Conservation (phyloP, 2,797 vertebrate species). For the Gadopsis marmoratus region DNA sequence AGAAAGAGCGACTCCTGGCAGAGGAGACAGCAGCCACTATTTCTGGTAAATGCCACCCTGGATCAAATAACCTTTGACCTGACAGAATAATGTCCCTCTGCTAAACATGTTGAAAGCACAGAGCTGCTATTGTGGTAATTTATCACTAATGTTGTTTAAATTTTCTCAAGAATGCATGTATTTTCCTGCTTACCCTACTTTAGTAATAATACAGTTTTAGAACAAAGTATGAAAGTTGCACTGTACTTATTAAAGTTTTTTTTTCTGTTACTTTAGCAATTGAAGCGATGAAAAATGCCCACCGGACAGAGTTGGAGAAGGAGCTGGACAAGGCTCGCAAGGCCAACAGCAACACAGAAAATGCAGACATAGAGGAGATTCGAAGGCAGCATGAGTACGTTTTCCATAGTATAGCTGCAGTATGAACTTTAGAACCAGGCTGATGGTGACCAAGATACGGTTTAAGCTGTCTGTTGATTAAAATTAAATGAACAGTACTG, state of each 20-base stretch:
- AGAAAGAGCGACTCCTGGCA: slow-evolving; percentile 86
- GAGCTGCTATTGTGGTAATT: not conserved
- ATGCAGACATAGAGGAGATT: slow-evolving; percentile 87
- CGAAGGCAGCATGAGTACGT: slow-evolving; percentile 87
- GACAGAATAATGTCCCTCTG: not conserved
- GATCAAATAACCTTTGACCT: not conserved
- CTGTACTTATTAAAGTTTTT: slow-evolving; percentile 2
- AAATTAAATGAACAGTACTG: not conserved
- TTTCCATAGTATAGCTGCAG: not conserved
- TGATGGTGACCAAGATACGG: not conserved
- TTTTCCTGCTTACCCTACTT: not conserved
- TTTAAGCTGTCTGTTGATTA: not conserved
- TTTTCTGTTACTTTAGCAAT: slow-evolving; percentile 77
- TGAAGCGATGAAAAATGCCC: slow-evolving; percentile 90
- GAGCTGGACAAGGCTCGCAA: slow-evolving; percentile 87
- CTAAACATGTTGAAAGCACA: not conserved
- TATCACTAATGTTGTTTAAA: not conserved
- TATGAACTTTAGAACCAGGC: not conserved
- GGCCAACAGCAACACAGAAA: slow-evolving; percentile 83
- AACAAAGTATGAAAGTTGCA: not conserved
- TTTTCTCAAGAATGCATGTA: not conserved
- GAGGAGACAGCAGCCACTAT: slow-evolving; percentile 89
- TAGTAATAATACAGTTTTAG: not conserved
- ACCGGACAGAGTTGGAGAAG: slow-evolving; percentile 87
- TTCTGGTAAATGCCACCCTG: slow-evolving; percentile 75